These are phyloP conservation scores for Cantharis lateralis DNA, from an alignment of 2,888 invertebrate species.

Conservation along the genomic window DNA sequence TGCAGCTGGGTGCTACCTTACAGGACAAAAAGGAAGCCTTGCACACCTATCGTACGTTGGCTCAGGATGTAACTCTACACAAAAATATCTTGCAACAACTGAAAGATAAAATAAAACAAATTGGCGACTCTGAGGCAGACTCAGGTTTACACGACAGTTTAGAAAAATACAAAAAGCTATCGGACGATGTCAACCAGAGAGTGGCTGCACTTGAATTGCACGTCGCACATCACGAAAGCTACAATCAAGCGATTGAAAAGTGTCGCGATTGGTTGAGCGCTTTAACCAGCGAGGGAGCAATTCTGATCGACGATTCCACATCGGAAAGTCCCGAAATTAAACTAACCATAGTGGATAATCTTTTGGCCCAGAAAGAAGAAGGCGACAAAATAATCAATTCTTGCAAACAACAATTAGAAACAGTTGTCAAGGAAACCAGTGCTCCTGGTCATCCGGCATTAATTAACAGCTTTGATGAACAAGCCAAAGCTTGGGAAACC, in stretches of 20 bases:
- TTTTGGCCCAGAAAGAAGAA: slow-evolving; percentile 72
- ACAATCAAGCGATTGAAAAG: slow-evolving; percentile 79
- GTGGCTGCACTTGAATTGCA: slow-evolving; percentile 71
- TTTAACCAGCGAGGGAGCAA: slow-evolving; percentile 76
- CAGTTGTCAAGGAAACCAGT: slow-evolving; percentile 77
- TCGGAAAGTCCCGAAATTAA: slow-evolving; percentile 79
- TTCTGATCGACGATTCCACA: slow-evolving; percentile 77
- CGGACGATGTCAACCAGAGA: slow-evolving; percentile 69
- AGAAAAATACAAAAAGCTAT: slow-evolving; percentile 70
- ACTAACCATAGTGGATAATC: slow-evolving; percentile 73
- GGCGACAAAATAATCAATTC: slow-evolving; percentile 73
- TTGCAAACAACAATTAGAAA: slow-evolving; percentile 72
- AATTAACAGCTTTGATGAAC: slow-evolving; percentile 73
- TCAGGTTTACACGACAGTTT: slow-evolving; percentile 75
- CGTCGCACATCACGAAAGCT: slow-evolving; percentile 81
- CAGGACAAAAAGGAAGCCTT: slow-evolving; percentile 88
- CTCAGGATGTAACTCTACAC: slow-evolving; percentile 86
- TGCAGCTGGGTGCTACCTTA: slow-evolving; percentile 76
- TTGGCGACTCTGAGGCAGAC: slow-evolving; percentile 80
- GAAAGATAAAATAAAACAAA: slow-evolving; percentile 77
- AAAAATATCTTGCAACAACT: slow-evolving; percentile 83
- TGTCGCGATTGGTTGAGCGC: slow-evolving; percentile 82
- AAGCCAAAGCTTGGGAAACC: slow-evolving; percentile 74
- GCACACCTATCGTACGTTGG: slow-evolving; percentile 77
- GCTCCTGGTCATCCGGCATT: slow-evolving; percentile 75